Conservation (phyloP, 2,888 invertebrate species). For the Sipha maydis region DNA sequence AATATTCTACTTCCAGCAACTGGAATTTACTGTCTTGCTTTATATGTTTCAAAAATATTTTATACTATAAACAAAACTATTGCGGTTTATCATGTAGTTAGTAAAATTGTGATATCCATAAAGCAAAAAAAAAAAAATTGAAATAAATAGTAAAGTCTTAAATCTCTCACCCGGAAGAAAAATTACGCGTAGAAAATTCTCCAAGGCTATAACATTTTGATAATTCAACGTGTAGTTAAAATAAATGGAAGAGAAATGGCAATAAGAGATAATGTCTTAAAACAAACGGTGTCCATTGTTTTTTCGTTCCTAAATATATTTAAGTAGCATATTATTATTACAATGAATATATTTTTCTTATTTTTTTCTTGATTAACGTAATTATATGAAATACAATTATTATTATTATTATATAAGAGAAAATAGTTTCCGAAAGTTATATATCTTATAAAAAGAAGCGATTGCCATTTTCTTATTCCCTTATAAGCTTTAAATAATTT, state of each 20-base stretch:
- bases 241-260: conserved; percentile 29
- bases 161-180: conserved; percentile 23
- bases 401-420: neutral
- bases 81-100: neutral
- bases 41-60: no score
- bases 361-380: neutral
- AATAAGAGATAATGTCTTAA: conserved; percentile 12
- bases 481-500: neutral
- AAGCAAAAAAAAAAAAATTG: neutral
- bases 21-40: no score
- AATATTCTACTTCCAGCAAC: neutral
- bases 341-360: neutral
- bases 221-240: neutral
- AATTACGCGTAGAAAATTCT: neutral
- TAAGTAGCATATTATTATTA: neutral
- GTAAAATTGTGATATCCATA: neutral
- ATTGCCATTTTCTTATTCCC: neutral
- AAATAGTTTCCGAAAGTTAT: neutral
- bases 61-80: neutral
- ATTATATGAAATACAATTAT: neutral
- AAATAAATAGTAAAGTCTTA: neutral
- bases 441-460: neutral
- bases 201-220: neutral
- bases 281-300: neutral
- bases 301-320: neutral